phyloP scores from a whole-genome alignment of 2,888 invertebrate species.

The Drosophila atripex region DNA sequence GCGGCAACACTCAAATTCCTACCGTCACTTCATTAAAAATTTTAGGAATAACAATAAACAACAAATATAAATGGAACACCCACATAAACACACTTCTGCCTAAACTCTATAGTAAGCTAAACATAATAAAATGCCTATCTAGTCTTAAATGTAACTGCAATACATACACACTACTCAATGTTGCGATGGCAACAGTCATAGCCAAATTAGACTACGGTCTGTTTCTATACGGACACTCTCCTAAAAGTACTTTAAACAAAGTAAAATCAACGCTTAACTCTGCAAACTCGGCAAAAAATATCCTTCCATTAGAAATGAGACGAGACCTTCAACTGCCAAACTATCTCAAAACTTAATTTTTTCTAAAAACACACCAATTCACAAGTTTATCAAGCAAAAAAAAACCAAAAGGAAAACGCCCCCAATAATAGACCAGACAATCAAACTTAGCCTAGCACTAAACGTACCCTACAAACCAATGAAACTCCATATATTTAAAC shows the following conservation, averaged over 20 bases:
- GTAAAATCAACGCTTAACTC: too few relatives aligned
- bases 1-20: not conserved
- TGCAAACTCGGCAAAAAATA: constrained; percentile 15
- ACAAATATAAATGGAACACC: not conserved
- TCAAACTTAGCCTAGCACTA: too few relatives aligned
- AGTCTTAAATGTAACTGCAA: too few relatives aligned
- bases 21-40: constrained; percentile 1
- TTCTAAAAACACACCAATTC: constrained; percentile 4
- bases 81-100: not conserved
- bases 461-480: too few relatives aligned
- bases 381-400: not conserved
- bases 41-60: constrained; percentile 3
- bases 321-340: constrained; percentile 1
- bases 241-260: too few relatives aligned
- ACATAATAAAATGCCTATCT: constrained; percentile 8
- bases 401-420: not conserved
- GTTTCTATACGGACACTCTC: too few relatives aligned
- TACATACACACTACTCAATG: too few relatives aligned
- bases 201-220: too few relatives aligned
- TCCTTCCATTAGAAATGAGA: constrained; percentile 14
- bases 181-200: too few relatives aligned
- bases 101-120: not conserved
- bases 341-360: constrained; percentile 1
- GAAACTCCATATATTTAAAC: too few relatives aligned
- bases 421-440: not conserved